These are phyloP conservation scores for Halocynthia roretzi DNA, from an alignment of 23 tunicate species.

Conservation along the genomic window DNA sequence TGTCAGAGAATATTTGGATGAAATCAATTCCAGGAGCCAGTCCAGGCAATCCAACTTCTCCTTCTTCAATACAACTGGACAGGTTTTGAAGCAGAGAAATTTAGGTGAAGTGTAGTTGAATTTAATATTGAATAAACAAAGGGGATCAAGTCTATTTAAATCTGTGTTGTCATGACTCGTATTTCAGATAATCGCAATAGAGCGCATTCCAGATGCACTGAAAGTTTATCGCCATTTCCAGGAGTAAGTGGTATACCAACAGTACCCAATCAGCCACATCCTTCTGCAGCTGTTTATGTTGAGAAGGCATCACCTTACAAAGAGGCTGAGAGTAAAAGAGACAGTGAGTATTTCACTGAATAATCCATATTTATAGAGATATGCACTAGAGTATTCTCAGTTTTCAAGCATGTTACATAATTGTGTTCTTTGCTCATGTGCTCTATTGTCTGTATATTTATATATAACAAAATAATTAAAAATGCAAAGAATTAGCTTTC, in stretches of 20 bases:
- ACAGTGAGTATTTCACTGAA: constrained; percentile 34
- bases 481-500: too few relatives aligned
- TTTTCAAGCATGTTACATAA: too few relatives aligned
- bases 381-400: too few relatives aligned
- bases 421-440: too few relatives aligned
- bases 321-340: constrained; percentile 73
- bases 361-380: background rate
- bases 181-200: too few relatives aligned
- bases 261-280: background rate
- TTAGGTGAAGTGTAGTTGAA: background rate
- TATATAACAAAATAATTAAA: too few relatives aligned
- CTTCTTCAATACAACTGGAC: background rate
- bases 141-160: too few relatives aligned
- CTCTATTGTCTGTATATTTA: too few relatives aligned
- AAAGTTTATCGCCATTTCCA: too few relatives aligned
- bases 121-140: background rate
- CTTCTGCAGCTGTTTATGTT: constrained; percentile 27
- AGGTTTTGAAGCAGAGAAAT: background rate
- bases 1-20: constrained; percentile 51
- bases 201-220: too few relatives aligned
- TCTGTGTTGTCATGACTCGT: too few relatives aligned
- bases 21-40: constrained; percentile 14
- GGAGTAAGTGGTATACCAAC: too few relatives aligned
- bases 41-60: background rate
- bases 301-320: constrained; percentile 37